Evolutionary conservation across 1,140 invertebrate species (phyloP).

Genomic region (Antheraea pernyi): DNA sequence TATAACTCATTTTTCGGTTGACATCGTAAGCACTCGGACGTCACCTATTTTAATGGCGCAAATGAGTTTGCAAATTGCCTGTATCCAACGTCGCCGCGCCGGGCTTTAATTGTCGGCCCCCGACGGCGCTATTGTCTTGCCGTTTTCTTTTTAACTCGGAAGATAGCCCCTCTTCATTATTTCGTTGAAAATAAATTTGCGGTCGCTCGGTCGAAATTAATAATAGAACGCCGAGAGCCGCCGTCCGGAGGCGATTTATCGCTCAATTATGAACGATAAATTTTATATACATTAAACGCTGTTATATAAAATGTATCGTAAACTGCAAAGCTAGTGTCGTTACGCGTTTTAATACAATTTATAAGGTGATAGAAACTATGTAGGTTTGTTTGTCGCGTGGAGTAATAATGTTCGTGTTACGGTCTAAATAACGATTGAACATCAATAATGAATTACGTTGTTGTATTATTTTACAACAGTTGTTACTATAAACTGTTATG

Average conservation of each 20-base stretch:
- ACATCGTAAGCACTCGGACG: slow-evolving; percentile 17
- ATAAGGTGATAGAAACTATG: not conserved
- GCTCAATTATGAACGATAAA: slow-evolving; percentile 34
- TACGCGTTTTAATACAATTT: not conserved
- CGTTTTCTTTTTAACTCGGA: slow-evolving; percentile 14
- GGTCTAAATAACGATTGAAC: too few species aligned
- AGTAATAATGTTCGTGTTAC: not conserved
- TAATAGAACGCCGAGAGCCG: slow-evolving; percentile 24
- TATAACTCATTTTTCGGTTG: slow-evolving; percentile 15
- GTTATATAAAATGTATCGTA: slow-evolving; percentile 14
- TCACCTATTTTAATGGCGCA: slow-evolving; percentile 34
- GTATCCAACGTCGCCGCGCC: not conserved
- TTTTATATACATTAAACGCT: slow-evolving; percentile 21
- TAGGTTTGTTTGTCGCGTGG: not conserved
- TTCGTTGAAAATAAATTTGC: slow-evolving; percentile 33
- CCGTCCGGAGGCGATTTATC: slow-evolving; percentile 26
- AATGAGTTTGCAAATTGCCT: slow-evolving; percentile 32
- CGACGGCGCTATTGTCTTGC: slow-evolving; percentile 11
- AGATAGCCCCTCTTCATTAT: slow-evolving; percentile 33
- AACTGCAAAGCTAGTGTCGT: not conserved
- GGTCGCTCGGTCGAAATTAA: slow-evolving; percentile 31
- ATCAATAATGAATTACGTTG: too few species aligned
- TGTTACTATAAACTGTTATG: too few species aligned
- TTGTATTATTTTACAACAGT: too few species aligned
- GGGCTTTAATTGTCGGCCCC: slow-evolving; percentile 9